phyloP scores from a whole-genome alignment of 2,888 invertebrate genomes.

The Cheilosia pagana region DNA sequence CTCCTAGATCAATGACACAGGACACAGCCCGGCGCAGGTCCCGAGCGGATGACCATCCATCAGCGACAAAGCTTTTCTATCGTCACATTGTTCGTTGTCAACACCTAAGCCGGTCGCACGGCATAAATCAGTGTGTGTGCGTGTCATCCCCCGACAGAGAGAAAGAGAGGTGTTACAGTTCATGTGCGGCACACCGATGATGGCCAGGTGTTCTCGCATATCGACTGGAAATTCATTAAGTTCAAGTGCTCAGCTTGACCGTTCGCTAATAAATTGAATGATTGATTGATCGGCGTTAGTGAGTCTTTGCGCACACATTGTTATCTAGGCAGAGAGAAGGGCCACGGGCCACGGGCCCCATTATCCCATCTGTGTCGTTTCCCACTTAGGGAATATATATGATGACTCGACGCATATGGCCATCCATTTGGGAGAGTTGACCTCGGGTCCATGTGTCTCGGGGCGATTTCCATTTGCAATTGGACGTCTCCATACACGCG shows the following conservation, averaged over 20 bases:
- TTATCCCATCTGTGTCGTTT: conserved; percentile 33
- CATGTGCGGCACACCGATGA: conserved; percentile 50
- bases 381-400: conserved; percentile 26
- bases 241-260: conserved; percentile 68
- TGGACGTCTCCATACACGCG: conserved; percentile 19
- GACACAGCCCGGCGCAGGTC: conserved; percentile 47
- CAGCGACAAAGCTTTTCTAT: conserved; percentile 55
- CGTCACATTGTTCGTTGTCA: conserved; percentile 63
- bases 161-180: conserved; percentile 65
- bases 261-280: conserved; percentile 70
- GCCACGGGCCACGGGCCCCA: conserved; percentile 55
- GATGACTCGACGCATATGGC: conserved; percentile 66
- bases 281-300: conserved; percentile 74
- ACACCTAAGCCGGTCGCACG: conserved; percentile 63
- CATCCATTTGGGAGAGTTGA: conserved; percentile 68
- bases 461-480: conserved; percentile 68
- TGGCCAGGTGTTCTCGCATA: conserved; percentile 63
- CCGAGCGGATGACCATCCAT: conserved; percentile 69
- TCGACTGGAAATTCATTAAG: conserved; percentile 64
- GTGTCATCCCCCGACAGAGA: conserved; percentile 42
- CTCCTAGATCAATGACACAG: conserved; percentile 62
- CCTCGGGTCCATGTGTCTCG: conserved; percentile 71
- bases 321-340: conserved; percentile 54
- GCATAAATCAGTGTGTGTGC: conserved; percentile 59
- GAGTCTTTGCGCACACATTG: conserved; percentile 62